Base-by-base conservation (phyloP, 2,888 invertebrate genomes). In the Chloroclysta siterata region DNA sequence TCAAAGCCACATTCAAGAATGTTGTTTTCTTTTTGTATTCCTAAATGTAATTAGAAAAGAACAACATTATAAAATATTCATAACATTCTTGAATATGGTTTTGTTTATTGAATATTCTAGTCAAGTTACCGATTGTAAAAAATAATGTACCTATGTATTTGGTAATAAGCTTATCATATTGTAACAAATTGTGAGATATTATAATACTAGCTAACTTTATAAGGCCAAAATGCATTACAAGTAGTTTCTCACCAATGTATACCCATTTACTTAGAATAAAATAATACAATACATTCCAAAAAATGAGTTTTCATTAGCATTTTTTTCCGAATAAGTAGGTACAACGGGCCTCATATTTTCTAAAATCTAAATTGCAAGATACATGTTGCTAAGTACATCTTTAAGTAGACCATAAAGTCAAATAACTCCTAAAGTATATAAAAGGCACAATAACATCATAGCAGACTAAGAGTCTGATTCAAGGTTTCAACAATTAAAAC, bases 281-380 rank as follows among this genome's bases (percentile, higher is more conserved):
- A 67, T 67, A 63, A 60, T 56, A 65, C 41, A 65, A 50, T 63
- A 54, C 58, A 65, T 65, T 61, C 61, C 65, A 62, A 42, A 47
- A 61, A 59, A 57, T 52, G 41, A 41, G 52, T 58, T 60, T 65
- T 54, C 47, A 58, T 65, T 53, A 14, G 14, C 36, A 52, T 60
- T 60, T 48, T 28, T 15, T 48, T 28, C 8, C 22, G 22, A 5
- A 14, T 11, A 15, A 33, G 33, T 15, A 29, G 14, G 11, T 10
- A 42, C n/a, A 50, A 52, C 46, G n/a, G 47, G 53, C 36, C 39
- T 51, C 39, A 51, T 33, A 39, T 39, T 42, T 48, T 57, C 29
- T 15, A 41, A 57, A 46, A 53, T 46, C 54, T 51, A 59, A 54
- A 54, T 55, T 11, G 63, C 59, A 55, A 64, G 55, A 41, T 46